Evolutionary conservation across 2,888 invertebrate species (phyloP).

Genomic region (Yponomeuta malinellus): DNA sequence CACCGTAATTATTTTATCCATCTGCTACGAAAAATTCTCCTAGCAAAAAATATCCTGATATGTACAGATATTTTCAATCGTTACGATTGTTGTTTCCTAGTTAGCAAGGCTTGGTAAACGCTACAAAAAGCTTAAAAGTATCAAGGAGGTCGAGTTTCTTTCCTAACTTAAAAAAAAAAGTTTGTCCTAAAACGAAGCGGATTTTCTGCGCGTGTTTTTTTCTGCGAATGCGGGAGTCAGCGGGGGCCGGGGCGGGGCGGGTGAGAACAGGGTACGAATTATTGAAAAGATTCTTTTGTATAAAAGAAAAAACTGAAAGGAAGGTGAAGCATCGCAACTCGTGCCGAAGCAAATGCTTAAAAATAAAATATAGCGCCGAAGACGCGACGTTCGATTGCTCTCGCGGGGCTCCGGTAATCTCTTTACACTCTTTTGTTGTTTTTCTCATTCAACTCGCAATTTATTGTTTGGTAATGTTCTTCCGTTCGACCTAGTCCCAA

Average conservation of each 20-base stretch:
- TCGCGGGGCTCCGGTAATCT: not conserved
- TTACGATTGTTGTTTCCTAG: no score
- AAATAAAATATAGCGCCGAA: not conserved
- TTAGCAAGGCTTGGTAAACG: no score
- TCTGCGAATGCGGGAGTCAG: not conserved
- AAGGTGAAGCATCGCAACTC: slow-evolving; percentile 5
- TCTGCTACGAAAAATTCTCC: no score
- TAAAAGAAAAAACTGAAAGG: slow-evolving; percentile 2
- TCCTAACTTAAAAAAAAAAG: not conserved
- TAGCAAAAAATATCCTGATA: no score
- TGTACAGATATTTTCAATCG: no score
- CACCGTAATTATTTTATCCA: no score
- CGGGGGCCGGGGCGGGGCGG: not conserved
- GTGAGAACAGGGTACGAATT: slow-evolving; percentile 1
- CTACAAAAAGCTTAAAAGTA: no score
- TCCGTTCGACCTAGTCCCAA: not conserved
- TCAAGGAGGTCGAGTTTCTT: not conserved
- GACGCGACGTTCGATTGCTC: not conserved
- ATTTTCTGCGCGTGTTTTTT: not conserved
- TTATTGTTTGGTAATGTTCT: not conserved
- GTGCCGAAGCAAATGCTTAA: not conserved
- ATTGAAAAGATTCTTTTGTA: slow-evolving; percentile 7
- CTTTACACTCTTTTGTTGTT: not conserved
- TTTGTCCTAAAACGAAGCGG: not conserved
- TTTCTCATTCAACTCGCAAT: not conserved